Percentiles rank a stretch among this genome's conserved stretches.
Evolutionary conservation across 2,888 invertebrate genomes (phyloP).

Genomic region (Cosmopolites sordidus): DNA sequence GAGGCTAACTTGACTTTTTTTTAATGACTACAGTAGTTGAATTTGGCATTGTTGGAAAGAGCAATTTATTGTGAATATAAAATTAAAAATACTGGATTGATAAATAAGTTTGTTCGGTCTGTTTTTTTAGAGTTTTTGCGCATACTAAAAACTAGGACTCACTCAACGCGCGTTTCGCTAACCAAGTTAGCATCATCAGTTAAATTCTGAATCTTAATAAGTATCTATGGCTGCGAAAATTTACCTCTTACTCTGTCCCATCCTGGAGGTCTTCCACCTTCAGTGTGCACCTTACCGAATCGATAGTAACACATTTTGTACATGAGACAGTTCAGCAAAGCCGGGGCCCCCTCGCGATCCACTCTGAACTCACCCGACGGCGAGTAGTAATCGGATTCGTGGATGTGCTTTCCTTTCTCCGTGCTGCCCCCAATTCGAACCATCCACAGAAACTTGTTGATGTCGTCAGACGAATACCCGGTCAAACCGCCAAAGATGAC

Average conservation of each 20-base stretch:
- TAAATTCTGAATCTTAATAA: too few relatives aligned
- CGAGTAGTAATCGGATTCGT: slow-evolving; percentile 96
- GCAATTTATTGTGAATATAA: too few relatives aligned
- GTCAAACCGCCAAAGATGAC: slow-evolving; percentile 99
- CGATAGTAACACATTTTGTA: slow-evolving; percentile 99
- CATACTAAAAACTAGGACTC: too few relatives aligned
- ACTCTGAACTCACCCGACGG: slow-evolving; percentile 93
- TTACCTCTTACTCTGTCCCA: slow-evolving; percentile 85
- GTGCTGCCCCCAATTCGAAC: slow-evolving; percentile 91
- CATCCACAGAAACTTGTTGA: slow-evolving; percentile 99
- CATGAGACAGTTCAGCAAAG: slow-evolving; percentile 95
- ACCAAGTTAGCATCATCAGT: too few relatives aligned
- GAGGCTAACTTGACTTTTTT: too few relatives aligned
- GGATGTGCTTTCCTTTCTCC: slow-evolving; percentile 89
- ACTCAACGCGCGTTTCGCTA: too few relatives aligned
- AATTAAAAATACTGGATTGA: too few relatives aligned
- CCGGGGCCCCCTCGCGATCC: slow-evolving; percentile 88
- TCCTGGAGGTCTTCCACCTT: slow-evolving; percentile 93
- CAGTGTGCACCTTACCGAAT: slow-evolving; percentile 94
- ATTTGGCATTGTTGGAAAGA: too few relatives aligned
- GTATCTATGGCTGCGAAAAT: too few relatives aligned
- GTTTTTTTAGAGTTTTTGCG: too few relatives aligned
- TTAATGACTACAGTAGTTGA: too few relatives aligned
- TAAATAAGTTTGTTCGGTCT: too few relatives aligned
- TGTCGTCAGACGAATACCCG: slow-evolving; percentile 97